Evolutionary conservation across 1,140 invertebrate species (phyloP), one percentile per base, ranked within the genome.

Genomic region (Meteorus sp.): DNA sequence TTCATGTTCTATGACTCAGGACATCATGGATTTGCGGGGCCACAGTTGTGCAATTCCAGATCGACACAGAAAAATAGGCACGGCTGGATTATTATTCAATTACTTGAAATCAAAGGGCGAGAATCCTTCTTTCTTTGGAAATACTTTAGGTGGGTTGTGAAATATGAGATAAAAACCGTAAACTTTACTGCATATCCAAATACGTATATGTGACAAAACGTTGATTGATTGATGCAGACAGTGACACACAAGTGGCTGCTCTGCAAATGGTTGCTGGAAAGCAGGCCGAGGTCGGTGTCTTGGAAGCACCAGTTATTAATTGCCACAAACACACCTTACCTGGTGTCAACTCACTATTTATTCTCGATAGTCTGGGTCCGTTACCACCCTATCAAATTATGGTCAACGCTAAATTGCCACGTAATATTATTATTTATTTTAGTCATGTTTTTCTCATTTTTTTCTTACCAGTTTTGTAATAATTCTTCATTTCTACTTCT

Each of bases 341-440:
- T 19, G 77, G 80, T 29, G 62, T 74, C 2, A 67, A 80, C 13
- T 75, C 81, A 8, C 61, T 85, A 20, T 55, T 69, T n/a, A 70
- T 83, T 9, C 64, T 85, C 23, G 70, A 67, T 2, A 83, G 83
- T 19, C 67, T 84, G 51, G 84, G 84, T 13, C 82, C 82, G 23
- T 58, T 85, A 8, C 81, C 84, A 5, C 81, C 83, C 0, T 83
- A 84, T 59, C 77, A 80, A 1, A 79, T 84, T 31, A 74, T 85
- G 47, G 64, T 82, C 11, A 84, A 81, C 41, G 75, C 70, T n/a
- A 72, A 70, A 13, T 52, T 83, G 25, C 33, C 77, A 67, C 74
- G 83, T 85, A 73, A 64, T 43, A 50, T 13, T 15, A 25, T 58
- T 45, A 5, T 52, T 60, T 39, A 7, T 5, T 19, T 43, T 43